phyloP scores from a whole-genome alignment of 2,888 invertebrate genomes.

The Acleris emargana region DNA sequence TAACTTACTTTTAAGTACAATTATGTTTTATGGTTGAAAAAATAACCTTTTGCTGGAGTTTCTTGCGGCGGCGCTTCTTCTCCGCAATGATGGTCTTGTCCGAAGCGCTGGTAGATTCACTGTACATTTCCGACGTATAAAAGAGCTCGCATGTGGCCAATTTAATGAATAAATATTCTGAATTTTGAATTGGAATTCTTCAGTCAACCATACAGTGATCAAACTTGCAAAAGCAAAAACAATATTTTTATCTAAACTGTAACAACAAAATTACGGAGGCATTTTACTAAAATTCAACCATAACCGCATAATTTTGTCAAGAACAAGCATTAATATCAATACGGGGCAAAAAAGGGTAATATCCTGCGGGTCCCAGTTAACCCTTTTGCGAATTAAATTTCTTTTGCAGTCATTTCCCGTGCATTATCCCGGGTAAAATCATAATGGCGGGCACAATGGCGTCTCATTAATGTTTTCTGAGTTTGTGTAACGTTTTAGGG shows the following conservation, averaged over 20 bases:
- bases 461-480: slow-evolving; percentile 79
- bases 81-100: too few relatives aligned
- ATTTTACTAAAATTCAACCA: slow-evolving; percentile 40
- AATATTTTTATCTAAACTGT: background rate
- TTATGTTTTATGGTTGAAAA: too few relatives aligned
- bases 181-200: too few relatives aligned
- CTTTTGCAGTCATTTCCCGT: slow-evolving; percentile 84
- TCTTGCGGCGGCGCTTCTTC: too few relatives aligned
- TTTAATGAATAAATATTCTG: too few relatives aligned
- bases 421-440: slow-evolving; percentile 82
- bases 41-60: too few relatives aligned
- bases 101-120: too few relatives aligned
- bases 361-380: slow-evolving; percentile 74
- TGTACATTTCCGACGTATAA: too few relatives aligned
- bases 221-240: background rate
- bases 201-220: too few relatives aligned
- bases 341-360: slow-evolving; percentile 80
- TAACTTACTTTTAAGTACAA: too few relatives aligned
- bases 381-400: slow-evolving; percentile 84
- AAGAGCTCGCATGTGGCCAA: too few relatives aligned
- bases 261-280: slow-evolving; percentile 14
- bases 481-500: slow-evolving; percentile 78
- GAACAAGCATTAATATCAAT: slow-evolving; percentile 82
- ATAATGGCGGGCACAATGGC: slow-evolving; percentile 78
- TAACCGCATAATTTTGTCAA: slow-evolving; percentile 74